A percentile compares a stretch with the other conserved stretches of the same genome.
Conservation (phyloP, 2,888 invertebrate species). For the Odontocerum albicorne region DNA sequence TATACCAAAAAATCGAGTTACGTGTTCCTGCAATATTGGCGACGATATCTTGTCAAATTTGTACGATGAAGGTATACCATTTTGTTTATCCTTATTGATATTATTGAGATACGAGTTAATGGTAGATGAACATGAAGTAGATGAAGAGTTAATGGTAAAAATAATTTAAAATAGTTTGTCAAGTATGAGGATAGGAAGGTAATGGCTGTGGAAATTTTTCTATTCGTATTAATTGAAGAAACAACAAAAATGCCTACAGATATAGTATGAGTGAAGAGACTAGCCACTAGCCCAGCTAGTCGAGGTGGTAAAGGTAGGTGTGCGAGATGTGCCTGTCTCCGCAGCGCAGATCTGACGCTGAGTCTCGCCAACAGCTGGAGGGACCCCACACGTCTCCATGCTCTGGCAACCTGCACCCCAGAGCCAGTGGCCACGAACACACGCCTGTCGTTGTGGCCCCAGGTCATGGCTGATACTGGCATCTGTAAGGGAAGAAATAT, state of each 20-base stretch:
- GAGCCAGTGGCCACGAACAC: constrained; percentile 93
- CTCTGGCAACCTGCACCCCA: constrained; percentile 90
- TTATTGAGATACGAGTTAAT: too few relatives aligned
- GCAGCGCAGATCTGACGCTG: constrained; percentile 73
- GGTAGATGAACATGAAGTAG: too few relatives aligned
- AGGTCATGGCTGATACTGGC: constrained; percentile 90
- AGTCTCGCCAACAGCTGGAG: constrained; percentile 88
- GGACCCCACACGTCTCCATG: constrained; percentile 86
- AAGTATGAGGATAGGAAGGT: background rate
- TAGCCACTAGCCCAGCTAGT: constrained; percentile 81
- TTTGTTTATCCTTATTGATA: too few relatives aligned
- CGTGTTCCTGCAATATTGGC: too few relatives aligned
- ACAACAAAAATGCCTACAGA: constrained; percentile 71
- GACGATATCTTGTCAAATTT: too few relatives aligned
- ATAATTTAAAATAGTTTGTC: too few relatives aligned
- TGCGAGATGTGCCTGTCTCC: constrained; percentile 73
- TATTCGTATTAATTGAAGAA: too few relatives aligned
- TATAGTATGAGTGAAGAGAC: constrained; percentile 91
- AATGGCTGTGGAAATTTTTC: too few relatives aligned
- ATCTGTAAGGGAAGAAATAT: constrained; percentile 54
- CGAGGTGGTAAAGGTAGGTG: constrained; percentile 85
- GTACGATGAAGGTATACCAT: too few relatives aligned
- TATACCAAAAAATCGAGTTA: too few relatives aligned
- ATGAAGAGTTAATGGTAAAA: too few relatives aligned
- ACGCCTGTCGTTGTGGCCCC: constrained; percentile 97